Evolutionary conservation across 2,113 vertebrate genomes (phyloP), one percentile per base, ranked within the genome.

Genomic region (Heterotilapia buettikoferi): DNA sequence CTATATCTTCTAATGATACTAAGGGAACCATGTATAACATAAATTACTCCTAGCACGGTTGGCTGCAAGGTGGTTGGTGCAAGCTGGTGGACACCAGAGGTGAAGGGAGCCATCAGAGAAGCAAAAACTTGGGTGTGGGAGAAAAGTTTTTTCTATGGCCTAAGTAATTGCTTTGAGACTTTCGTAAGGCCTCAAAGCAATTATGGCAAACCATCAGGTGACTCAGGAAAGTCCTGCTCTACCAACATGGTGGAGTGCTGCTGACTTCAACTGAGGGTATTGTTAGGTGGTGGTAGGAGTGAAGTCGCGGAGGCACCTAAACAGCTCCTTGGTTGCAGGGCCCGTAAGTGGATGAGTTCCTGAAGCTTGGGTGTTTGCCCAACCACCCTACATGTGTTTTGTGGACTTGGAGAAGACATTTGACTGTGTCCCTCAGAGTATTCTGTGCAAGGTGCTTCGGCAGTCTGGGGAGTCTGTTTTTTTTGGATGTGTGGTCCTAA

Each of bases 91-190:
- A 59, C 57, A 59, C 57, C 5, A 59, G 57, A 59, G 57, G 57
- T 31, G 14, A 59, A 59, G 57, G 57, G 14, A 59, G 57, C 5
- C 57, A 59, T 59, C 1, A 59, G 57, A 31, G 57, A 59, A 31
- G 26, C 57, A 59, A 59, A 59, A 31, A 59, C 57, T 2, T 59
- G 14, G 57, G 57, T 59, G 57, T 18, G 14, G 26, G 54, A 57
- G 21, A 26, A 56, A 24, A 56, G 57, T 31, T 59, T 59, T 56
- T 31, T 59, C 57, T 59, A 59, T 31, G 57, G 57, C 26, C 57
- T 59, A 59, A 59, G 14, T 59, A 59, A 59, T 31, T 59, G 26
- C 57, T 59, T 59, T 59, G 57, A 31, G 57, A 59, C 26, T 31
- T 31, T 59, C 14, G 0, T 31, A 59, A 18, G 56, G 54, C 54